Conservation (phyloP, 1,140 invertebrate genomes). For the Nephotettix cincticeps region DNA sequence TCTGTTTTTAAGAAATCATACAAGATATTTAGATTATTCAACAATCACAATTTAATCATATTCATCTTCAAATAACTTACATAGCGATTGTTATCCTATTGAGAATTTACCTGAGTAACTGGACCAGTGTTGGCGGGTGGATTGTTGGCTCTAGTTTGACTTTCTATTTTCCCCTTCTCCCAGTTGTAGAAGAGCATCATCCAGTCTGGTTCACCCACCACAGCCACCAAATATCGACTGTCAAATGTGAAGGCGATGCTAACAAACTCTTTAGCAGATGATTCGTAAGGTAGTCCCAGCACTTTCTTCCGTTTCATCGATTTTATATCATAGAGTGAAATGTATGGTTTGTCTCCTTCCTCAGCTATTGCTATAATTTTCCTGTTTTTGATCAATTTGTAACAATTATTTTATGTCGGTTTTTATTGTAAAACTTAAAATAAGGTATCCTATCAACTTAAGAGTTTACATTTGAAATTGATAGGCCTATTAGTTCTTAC, state of each 20-base stretch:
- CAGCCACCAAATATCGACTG: conserved; percentile 71
- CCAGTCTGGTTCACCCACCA: conserved; percentile 78
- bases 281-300: conserved; percentile 57
- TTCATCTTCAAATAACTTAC: too few relatives aligned
- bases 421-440: too few relatives aligned
- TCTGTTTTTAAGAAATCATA: too few relatives aligned
- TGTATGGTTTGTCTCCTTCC: conserved; percentile 53
- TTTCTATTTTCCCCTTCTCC: conserved; percentile 81
- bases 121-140: conserved; percentile 54
- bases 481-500: too few relatives aligned
- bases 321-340: conserved; percentile 64
- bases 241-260: conserved; percentile 76
- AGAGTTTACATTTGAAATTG: too few relatives aligned
- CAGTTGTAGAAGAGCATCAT: conserved; percentile 78
- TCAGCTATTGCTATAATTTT: conserved; percentile 56
- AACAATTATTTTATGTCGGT: too few relatives aligned
- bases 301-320: conserved; percentile 61
- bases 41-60: too few relatives aligned
- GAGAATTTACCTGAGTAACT: conserved; percentile 45
- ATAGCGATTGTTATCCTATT: too few relatives aligned
- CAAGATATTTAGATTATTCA: too few relatives aligned
- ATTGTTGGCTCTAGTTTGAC: conserved; percentile 60
- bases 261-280: conserved; percentile 58
- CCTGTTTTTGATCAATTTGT: too few relatives aligned
- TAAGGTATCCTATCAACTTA: too few relatives aligned